Evolutionary conservation across 1,140 invertebrate genomes (phyloP).

Genomic region (Elysia chlorotica): DNA sequence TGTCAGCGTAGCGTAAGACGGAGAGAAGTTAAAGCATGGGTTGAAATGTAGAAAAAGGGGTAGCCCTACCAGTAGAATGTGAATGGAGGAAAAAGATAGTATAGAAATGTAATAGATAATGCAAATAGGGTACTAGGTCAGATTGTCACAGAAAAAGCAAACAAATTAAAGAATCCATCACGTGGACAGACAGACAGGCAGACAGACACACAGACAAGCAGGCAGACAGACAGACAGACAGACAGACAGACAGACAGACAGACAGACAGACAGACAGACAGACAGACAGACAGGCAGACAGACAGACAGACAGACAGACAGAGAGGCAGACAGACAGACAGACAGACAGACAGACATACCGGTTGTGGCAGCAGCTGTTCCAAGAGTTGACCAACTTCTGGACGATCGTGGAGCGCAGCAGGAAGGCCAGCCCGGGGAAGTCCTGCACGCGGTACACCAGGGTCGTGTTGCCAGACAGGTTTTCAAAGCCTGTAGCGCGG

Average conservation of each 20-base stretch:
- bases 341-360: conserved; percentile 37
- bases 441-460: conserved; percentile 53
- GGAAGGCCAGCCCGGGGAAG: conserved; percentile 56
- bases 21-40: background rate
- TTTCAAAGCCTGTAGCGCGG: conserved; percentile 52
- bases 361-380: conserved; percentile 39
- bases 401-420: conserved; percentile 46
- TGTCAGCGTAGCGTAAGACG: background rate
- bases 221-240: too few species aligned
- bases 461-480: conserved; percentile 41
- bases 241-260: too few species aligned
- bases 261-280: too few species aligned
- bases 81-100: background rate
- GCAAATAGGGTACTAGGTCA: background rate
- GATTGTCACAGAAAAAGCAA: background rate
- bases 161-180: background rate
- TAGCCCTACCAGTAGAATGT: background rate
- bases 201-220: too few species aligned
- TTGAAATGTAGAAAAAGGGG: background rate
- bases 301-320: too few species aligned
- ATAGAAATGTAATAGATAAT: background rate
- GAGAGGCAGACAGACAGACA: too few species aligned
- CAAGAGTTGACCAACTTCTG: conserved; percentile 18
- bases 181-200: background rate
- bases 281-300: too few species aligned